phyloP scores from a whole-genome alignment of 2,113 vertebrate genomes.

The Triplophysa rosa region DNA sequence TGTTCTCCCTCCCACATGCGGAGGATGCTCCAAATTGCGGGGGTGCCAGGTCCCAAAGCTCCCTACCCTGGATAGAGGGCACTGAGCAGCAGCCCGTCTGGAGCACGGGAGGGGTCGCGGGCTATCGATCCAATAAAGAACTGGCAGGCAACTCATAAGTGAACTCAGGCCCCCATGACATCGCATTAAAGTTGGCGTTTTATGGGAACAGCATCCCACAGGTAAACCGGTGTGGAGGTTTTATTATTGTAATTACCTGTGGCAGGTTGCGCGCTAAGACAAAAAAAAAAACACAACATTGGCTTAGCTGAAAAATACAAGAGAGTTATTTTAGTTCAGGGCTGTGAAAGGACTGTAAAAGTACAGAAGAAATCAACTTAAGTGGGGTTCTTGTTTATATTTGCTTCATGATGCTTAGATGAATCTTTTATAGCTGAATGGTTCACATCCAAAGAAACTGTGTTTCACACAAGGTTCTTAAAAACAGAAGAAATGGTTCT shows the following conservation, averaged over 20 bases:
- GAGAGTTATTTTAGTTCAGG: background rate
- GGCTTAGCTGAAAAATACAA: slow-evolving; percentile 24
- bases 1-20: slow-evolving; percentile 13
- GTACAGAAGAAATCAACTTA: background rate
- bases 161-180: slow-evolving; percentile 27
- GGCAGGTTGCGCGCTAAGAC: slow-evolving; percentile 12
- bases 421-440: no score
- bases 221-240: slow-evolving; percentile 27
- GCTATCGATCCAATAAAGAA: slow-evolving; percentile 36
- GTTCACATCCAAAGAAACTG: no score
- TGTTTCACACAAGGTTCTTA: no score
- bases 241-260: slow-evolving; percentile 39
- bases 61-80: slow-evolving; percentile 22
- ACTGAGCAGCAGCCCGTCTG: slow-evolving; percentile 21
- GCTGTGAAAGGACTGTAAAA: background rate
- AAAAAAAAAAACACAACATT: background rate
- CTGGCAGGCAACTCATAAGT: slow-evolving; percentile 39
- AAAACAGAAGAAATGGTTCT: no score
- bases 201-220: slow-evolving; percentile 38
- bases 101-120: background rate
- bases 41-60: slow-evolving; percentile 20
- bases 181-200: slow-evolving; percentile 37
- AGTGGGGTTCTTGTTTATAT: background rate
- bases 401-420: no score
- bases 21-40: slow-evolving; percentile 10